Evolutionary conservation across 2,113 vertebrate genomes (phyloP).

Genomic region (Reinhardtius hippoglossoides): DNA sequence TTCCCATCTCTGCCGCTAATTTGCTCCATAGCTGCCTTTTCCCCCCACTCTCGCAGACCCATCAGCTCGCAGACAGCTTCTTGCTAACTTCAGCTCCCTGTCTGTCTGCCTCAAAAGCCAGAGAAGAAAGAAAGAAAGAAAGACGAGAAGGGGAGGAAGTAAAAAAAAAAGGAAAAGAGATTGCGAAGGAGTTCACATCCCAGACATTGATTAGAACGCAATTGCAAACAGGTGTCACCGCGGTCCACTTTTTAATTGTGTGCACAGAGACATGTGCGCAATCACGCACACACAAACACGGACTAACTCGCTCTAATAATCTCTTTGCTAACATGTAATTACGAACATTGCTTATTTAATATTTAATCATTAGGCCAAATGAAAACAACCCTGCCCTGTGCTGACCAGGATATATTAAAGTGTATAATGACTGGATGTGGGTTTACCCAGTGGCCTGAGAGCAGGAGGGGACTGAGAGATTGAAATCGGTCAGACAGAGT

Average conservation of each 20-base stretch:
- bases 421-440: slow-evolving; percentile 60
- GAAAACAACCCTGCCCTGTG: slow-evolving; percentile 67
- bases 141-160: slow-evolving; percentile 9
- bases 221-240: slow-evolving; percentile 67
- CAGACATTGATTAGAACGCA: slow-evolving; percentile 73
- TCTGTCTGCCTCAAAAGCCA: slow-evolving; percentile 71
- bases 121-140: slow-evolving; percentile 24
- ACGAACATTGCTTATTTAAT: slow-evolving; percentile 71
- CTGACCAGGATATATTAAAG: slow-evolving; percentile 65
- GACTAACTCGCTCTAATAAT: slow-evolving; percentile 65
- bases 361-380: slow-evolving; percentile 79
- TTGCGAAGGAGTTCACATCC: slow-evolving; percentile 54
- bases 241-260: slow-evolving; percentile 69
- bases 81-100: slow-evolving; percentile 68
- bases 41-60: slow-evolving; percentile 55
- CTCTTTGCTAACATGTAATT: slow-evolving; percentile 74
- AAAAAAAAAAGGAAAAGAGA: slow-evolving; percentile 30
- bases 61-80: slow-evolving; percentile 76
- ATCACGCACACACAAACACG: slow-evolving; percentile 38
- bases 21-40: slow-evolving; percentile 72
- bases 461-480: slow-evolving; percentile 16
- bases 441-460: slow-evolving; percentile 58
- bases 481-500: slow-evolving; percentile 27
- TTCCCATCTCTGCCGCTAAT: slow-evolving; percentile 79
- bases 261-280: slow-evolving; percentile 48